These are phyloP conservation scores for Erythrolamprus reginae DNA, from an alignment of 2,113 vertebrate species.

Conservation along the genomic window DNA sequence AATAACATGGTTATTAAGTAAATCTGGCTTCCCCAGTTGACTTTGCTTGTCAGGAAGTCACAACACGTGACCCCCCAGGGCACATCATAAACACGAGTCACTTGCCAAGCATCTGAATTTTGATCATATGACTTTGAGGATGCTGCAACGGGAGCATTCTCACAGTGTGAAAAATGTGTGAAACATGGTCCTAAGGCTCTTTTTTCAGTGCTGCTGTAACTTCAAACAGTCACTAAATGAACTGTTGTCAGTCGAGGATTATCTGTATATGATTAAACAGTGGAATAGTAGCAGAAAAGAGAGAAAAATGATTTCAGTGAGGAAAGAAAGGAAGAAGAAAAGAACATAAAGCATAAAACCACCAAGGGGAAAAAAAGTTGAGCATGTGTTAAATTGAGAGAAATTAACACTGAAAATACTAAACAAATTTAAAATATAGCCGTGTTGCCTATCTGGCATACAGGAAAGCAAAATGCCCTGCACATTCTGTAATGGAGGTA, in stretches of 20 bases:
- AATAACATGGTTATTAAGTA: background rate
- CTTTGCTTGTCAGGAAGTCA: background rate
- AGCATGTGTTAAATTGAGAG: constrained; percentile 45
- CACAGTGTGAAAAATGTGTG: no score
- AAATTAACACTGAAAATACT: constrained; percentile 45
- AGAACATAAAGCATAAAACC: background rate
- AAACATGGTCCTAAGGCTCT: background rate
- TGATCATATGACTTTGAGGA: background rate
- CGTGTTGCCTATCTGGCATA: constrained; percentile 12
- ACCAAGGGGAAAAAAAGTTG: constrained; percentile 38
- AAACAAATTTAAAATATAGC: constrained; percentile 19
- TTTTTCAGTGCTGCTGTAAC: background rate
- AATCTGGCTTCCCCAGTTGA: background rate
- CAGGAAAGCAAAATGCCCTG: constrained; percentile 5
- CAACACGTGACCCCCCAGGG: background rate
- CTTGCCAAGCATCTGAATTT: background rate
- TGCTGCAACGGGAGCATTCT: background rate
- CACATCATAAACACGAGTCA: background rate
- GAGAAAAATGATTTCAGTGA: background rate
- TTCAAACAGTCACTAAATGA: background rate
- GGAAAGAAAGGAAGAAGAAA: background rate
- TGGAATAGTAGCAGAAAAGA: background rate
- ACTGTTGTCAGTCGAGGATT: background rate
- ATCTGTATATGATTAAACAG: background rate
- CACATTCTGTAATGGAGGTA: background rate